A percentile compares a stretch with the other conserved stretches of the same genome.
These are phyloP conservation scores for Leptinotarsa tumamoca DNA, from an alignment of 2,888 invertebrate genomes.

Conservation along the genomic window DNA sequence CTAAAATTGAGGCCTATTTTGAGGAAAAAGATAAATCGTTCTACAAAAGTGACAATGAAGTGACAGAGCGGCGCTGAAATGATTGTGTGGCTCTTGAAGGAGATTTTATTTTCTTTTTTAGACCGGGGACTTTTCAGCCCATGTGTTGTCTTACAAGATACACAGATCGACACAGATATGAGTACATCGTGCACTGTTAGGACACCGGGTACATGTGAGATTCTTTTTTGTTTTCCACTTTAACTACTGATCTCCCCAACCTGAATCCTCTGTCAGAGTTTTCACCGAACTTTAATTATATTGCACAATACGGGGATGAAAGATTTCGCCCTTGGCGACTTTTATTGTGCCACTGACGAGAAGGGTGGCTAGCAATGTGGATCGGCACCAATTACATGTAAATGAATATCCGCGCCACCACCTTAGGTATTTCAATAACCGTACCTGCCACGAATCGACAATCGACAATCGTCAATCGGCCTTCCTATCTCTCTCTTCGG, in stretches of 20 bases:
- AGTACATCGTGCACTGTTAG: no score
- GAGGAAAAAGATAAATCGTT: no score
- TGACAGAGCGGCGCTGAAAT: no score
- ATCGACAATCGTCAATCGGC: slow-evolving; percentile 52
- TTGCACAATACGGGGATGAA: slow-evolving; percentile 22
- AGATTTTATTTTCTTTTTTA: no score
- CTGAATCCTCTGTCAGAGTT: slow-evolving; percentile 5
- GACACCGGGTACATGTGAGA: no score
- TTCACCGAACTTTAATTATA: slow-evolving; percentile 22
- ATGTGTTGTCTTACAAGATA: no score
- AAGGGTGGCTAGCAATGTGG: slow-evolving; percentile 40
- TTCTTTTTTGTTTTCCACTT: neutral
- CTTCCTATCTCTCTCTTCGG: slow-evolving; percentile 26
- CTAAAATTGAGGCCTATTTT: no score
- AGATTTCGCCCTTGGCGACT: slow-evolving; percentile 27
- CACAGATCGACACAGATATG: no score
- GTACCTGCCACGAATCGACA: slow-evolving; percentile 58
- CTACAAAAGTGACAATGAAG: no score
- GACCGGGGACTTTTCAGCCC: no score
- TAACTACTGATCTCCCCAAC: neutral
- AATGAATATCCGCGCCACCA: slow-evolving; percentile 59
- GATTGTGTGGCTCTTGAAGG: no score
- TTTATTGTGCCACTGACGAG: slow-evolving; percentile 11
- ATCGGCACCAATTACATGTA: slow-evolving; percentile 60
- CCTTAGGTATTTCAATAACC: slow-evolving; percentile 61